Conservation (phyloP, 2,888 invertebrate genomes). For the Thera obeliscata region DNA sequence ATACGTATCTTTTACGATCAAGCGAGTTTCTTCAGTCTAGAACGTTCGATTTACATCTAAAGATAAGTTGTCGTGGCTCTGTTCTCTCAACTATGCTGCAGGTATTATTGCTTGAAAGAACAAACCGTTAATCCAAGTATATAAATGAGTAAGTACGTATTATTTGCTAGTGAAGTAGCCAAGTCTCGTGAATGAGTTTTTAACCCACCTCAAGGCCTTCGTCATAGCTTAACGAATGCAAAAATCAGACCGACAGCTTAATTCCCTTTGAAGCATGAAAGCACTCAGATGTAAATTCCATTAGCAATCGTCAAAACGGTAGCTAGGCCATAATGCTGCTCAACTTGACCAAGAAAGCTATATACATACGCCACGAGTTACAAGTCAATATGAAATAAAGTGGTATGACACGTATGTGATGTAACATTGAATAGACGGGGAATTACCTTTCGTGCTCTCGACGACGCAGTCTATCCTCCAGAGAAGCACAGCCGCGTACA, state of each 20-base stretch:
- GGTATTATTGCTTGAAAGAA: background rate
- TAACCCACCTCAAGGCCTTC: no score
- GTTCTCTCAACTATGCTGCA: background rate
- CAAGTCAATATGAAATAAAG: conserved; percentile 28
- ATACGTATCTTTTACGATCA: background rate
- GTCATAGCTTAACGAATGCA: no score
- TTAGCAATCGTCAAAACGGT: no score
- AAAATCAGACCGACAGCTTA: no score
- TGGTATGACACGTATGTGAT: conserved; percentile 18
- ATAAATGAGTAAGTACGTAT: no score
- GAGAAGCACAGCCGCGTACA: conserved; percentile 71
- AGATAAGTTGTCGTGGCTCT: conserved; percentile 4
- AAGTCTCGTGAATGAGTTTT: no score
- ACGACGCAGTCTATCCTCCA: conserved; percentile 78
- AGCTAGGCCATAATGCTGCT: no score
- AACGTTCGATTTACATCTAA: conserved; percentile 9
- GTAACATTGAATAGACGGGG: conserved; percentile 37
- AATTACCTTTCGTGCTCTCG: conserved; percentile 78
- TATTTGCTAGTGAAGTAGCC: no score
- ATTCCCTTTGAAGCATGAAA: no score
- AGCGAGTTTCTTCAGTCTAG: background rate
- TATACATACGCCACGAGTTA: background rate
- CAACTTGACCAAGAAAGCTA: no score
- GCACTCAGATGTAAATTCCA: no score
- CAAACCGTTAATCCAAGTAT: conserved; percentile 15